These are phyloP conservation scores for Pedetes capensis DNA, from an alignment of 2,113 vertebrate genomes.

Conservation along the genomic window DNA sequence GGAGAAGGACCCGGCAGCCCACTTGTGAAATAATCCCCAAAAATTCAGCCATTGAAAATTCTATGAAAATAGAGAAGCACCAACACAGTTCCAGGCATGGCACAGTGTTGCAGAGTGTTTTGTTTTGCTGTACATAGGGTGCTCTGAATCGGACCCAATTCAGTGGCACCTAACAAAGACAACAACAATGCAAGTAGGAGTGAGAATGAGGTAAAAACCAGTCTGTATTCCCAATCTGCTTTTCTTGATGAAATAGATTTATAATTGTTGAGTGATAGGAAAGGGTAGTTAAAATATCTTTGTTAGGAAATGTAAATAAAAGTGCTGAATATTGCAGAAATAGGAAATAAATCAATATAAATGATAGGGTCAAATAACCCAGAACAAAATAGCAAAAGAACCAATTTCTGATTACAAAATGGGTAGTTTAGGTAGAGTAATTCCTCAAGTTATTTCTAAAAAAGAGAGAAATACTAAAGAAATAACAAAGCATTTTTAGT, in stretches of 20 bases:
- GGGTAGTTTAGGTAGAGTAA: neutral
- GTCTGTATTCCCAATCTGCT: neutral
- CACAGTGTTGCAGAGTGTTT: too few species aligned
- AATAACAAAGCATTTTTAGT: neutral
- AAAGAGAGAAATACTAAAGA: neutral
- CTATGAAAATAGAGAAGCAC: too few species aligned
- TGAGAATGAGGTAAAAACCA: neutral
- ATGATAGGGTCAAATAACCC: neutral
- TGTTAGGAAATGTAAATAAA: neutral
- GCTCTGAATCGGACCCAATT: too few species aligned
- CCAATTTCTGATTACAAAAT: neutral
- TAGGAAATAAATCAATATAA: neutral
- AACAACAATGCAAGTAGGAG: neutral
- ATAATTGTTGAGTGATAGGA: neutral
- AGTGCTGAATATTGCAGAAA: neutral
- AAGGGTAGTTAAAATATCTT: neutral
- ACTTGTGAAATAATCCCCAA: too few species aligned
- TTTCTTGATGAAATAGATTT: neutral
- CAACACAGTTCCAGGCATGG: too few species aligned
- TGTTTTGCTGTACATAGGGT: too few species aligned
- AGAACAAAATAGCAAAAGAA: neutral
- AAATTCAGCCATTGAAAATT: too few species aligned
- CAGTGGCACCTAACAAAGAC: too few species aligned
- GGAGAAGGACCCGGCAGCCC: too few species aligned
- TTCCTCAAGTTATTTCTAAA: neutral